Base-by-base conservation (phyloP, 2,888 invertebrate species). In the Siphonodentalium dalli region DNA sequence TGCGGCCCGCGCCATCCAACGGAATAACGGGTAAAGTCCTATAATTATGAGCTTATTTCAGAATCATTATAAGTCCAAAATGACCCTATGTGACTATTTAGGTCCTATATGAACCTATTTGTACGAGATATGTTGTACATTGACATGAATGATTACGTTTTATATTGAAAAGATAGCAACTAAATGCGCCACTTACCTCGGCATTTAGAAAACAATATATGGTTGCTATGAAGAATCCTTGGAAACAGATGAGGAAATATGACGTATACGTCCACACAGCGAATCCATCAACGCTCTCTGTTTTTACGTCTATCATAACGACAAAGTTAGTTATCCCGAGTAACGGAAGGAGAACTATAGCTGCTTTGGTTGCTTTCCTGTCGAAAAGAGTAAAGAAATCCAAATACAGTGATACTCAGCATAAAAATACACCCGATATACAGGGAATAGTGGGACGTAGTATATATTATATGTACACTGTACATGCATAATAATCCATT, bases 171-270 rank as follows among this genome's bases (percentile, higher is more conserved):
- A n/a, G n/a, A n/a, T n/a, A n/a, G n/a, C n/a, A n/a, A n/a, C n/a
- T n/a, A n/a, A n/a, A n/a, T n/a, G n/a, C n/a, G n/a, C n/a, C n/a
- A n/a, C n/a, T n/a, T n/a, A n/a, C n/a, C n/a, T n/a, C n/a, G n/a
- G n/a, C 79, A 58, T 84, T 84, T 6, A 83, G 75, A 68, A 84
- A 85, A 58, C 84, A 84, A 67, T 84, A 84, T 27, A 85, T 74
- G 31, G 84, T 69, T 13, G 84, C 76, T 34, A 85, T 82, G 73
- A 84, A 79, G 57, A 84, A 77, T 13, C 84, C 84, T 67, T 84
- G 84, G 59, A 83, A 84, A 69, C 83, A 82, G 39, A 81, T 78
- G 45, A 84, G 76, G 66, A 84, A 80, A 42, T 77, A 76, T 2
- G 82, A 77, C 18, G 72, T 71, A 61, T 78, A 81, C 2, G 77